Evolutionary conservation across 1,140 invertebrate genomes (phyloP).

Genomic region (Calycopis cecrops): DNA sequence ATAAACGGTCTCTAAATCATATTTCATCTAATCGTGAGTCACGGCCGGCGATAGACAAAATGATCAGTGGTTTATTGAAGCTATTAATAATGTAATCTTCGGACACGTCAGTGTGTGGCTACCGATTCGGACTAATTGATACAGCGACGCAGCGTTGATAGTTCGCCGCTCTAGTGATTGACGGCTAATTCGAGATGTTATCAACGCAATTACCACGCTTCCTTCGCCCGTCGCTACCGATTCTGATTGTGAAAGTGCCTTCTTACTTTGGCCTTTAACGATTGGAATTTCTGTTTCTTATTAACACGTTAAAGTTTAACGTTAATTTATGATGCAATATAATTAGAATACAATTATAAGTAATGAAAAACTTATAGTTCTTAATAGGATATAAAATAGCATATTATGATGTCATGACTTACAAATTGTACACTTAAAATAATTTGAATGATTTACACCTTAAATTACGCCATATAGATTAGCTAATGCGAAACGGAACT

Average conservation of each 20-base stretch:
- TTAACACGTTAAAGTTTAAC: constrained; percentile 4
- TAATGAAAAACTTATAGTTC: no score
- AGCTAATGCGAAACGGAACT: no score
- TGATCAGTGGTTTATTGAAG: constrained; percentile 48
- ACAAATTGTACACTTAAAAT: no score
- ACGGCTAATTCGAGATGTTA: constrained; percentile 67
- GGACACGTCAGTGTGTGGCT: constrained; percentile 48
- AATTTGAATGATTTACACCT: no score
- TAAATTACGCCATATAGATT: no score
- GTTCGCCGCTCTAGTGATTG: constrained; percentile 53
- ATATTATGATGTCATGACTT: no score
- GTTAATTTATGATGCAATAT: not conserved
- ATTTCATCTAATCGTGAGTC: constrained; percentile 17
- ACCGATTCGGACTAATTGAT: constrained; percentile 71
- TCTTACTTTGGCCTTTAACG: not conserved
- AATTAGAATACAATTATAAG: no score
- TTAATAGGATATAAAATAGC: no score
- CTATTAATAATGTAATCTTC: constrained; percentile 63
- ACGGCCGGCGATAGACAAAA: constrained; percentile 20
- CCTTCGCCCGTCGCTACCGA: constrained; percentile 33
- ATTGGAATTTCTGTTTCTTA: constrained; percentile 8
- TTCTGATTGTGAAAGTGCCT: constrained; percentile 20
- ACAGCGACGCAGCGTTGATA: constrained; percentile 52
- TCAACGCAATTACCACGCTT: constrained; percentile 56
- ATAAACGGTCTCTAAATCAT: constrained; percentile 1